Evolutionary conservation across 2,797 vertebrate genomes (phyloP).

Genomic region (Melanotaenia trifasciata): DNA sequence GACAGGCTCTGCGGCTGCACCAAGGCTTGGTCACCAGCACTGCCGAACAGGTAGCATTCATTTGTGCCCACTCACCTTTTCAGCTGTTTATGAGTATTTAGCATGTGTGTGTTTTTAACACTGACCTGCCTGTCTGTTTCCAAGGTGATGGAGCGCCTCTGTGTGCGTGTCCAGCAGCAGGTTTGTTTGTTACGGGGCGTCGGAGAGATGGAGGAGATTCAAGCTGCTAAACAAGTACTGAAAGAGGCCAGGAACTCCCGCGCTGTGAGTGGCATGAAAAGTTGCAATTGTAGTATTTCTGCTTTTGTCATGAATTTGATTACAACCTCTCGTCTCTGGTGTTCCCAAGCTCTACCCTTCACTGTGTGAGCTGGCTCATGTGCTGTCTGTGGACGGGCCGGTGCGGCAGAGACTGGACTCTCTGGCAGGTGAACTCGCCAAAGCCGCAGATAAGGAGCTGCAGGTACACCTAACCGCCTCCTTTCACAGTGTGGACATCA

Average conservation of each 20-base stretch:
- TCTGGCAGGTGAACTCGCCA: conserved; percentile 89
- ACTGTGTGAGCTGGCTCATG: conserved; percentile 90
- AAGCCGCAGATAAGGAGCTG: conserved; percentile 92
- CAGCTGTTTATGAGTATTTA: conserved; percentile 2
- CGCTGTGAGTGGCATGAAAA: conserved; percentile 82
- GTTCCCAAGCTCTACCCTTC: conserved; percentile 89
- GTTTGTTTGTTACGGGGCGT: conserved; percentile 86
- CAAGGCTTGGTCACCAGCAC: conserved; percentile 93
- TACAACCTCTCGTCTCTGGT: background rate
- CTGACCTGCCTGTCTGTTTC: conserved; percentile 46
- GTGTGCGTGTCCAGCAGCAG: conserved; percentile 90
- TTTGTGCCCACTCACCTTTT: conserved; percentile 41
- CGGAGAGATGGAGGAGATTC: conserved; percentile 87
- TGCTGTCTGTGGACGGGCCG: conserved; percentile 89
- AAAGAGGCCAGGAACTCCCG: conserved; percentile 93
- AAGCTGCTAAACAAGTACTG: conserved; percentile 89
- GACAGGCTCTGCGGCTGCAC: conserved; percentile 91
- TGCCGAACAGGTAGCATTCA: conserved; percentile 87
- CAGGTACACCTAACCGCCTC: conserved; percentile 79
- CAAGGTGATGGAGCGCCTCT: conserved; percentile 93
- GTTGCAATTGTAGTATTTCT: conserved; percentile 1
- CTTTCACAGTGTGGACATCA: background rate
- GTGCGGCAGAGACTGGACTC: conserved; percentile 90
- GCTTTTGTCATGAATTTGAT: conserved; percentile 4
- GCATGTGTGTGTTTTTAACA: conserved; percentile 10